Percentiles rank a stretch among this genome's conserved stretches.
phyloP scores from a whole-genome alignment of 2,113 vertebrate genomes.

The Lamprotornis superbus region DNA sequence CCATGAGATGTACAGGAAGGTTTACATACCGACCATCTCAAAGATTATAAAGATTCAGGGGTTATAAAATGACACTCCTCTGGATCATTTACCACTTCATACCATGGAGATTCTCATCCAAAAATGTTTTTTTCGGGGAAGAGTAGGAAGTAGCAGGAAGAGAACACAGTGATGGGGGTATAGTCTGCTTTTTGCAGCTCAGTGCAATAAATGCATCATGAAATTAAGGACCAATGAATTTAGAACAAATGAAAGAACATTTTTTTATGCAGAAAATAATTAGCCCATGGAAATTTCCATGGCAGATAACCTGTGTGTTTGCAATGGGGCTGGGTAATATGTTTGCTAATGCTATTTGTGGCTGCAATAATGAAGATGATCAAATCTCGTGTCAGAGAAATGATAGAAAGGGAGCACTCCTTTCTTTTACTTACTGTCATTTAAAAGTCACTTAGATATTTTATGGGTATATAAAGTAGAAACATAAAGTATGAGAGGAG shows the following conservation, averaged over 20 bases:
- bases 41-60: not conserved
- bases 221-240: not conserved
- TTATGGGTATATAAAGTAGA: not conserved
- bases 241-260: not conserved
- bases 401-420: not conserved
- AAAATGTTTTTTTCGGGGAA: not conserved
- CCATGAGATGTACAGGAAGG: not conserved
- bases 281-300: not conserved
- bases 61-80: not conserved
- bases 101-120: not conserved
- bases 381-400: not conserved
- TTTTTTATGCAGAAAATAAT: not conserved
- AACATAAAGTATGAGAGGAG: constrained; percentile 5
- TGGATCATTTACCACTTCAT: not conserved
- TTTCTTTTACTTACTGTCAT: not conserved
- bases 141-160: not conserved
- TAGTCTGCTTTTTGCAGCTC: not conserved
- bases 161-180: not conserved
- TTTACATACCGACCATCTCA: not conserved
- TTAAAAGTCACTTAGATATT: not conserved
- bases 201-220: not conserved
- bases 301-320: not conserved
- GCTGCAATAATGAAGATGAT: not conserved
- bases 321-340: not conserved
- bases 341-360: not conserved